Evolutionary conservation across 2,888 invertebrate genomes (phyloP), one percentile per base, ranked within the genome.

Genomic region (Drosophila glabriapex): DNA sequence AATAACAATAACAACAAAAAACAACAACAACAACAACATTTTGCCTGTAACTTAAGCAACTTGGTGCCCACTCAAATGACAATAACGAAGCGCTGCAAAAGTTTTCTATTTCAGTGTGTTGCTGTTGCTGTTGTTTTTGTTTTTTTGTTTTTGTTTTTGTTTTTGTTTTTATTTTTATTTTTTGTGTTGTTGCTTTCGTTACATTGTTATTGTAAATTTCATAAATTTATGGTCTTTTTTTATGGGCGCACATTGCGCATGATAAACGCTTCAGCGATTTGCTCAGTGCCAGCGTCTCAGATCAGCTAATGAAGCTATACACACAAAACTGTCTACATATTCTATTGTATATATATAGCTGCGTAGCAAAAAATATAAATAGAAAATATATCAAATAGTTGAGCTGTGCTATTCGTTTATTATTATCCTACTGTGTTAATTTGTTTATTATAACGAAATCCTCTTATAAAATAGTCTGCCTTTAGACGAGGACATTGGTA

Each of bases 231-330:
- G 63, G 60, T 39, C 63, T 68, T 75, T 75, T 74, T 67, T 71
- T 46, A 68, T 75, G 55, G 76, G 22, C 59, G 55, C 71, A 68
- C 75, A 71, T 63, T 68, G 73, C 69, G 83, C 82, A 83, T 77
- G 77, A 75, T 81, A 81, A 84, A 83, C 84, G 84, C 83, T 84
- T 69, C 77, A 85, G 52, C 83, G 81, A 79, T 71, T 83, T 46
- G 53, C 75, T 78, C 80, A 80, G 67, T 73, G 73, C 59, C 74
- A 68, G 73, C 46, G 25, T 2, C 25, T 25, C 25, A 46, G 25
- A 68, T 73, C 77, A 43, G 68, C 50, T 49, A 69, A 59, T 74
- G 58, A 61, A 73, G 63, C 77, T 67, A 39, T 22, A 54, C n/a
- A 41, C 43, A 25, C 16, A 46, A 22, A 46, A 22, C 16, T 46